Base-by-base conservation (phyloP, 2,888 invertebrate species). In the Microctonus aethiopoides region DNA sequence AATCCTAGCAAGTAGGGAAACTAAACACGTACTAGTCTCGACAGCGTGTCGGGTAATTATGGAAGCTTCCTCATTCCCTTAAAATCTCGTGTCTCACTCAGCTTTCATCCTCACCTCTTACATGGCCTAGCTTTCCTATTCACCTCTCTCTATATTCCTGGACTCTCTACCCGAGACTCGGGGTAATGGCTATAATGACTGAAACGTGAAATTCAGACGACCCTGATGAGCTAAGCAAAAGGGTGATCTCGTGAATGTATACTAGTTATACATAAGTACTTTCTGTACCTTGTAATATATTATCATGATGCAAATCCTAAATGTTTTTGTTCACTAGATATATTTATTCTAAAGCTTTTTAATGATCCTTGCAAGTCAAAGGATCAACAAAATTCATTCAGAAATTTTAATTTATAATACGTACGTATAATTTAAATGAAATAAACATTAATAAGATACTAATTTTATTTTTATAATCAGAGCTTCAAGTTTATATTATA, bases 141-240 rank as follows among this genome's bases (percentile, higher is more conserved):
- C 16, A 7, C 16, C 6, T 16, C 20, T 46, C 46, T 46, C 22
- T 54, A 54, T 22, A n/a, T 46, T 16, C 16, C 9, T n/a, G 20
- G 46, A 46, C 24, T 39, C 20, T 22, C 11, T 11, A 51, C 13
- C 16, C 7, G 10, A 62, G 54, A 29, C 61, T 41, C 61, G 29
- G 20, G 56, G 56, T 68, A 68, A 68, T 62, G 54, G 41, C 52
- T 60, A 39, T 60, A 60, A 67, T 67, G 67, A 67, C 34, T 39
- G 16, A 29, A 67, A 36, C 51, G 60, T 67, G 46, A 29, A 59
- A 59, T 11, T 61, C 61, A 61, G 11, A 26, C 24, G 61, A 61
- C 39, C 61, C 61, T 61, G 41, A 61, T 61, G 61, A 61, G 41
- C 61, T 46, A 46, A 32, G 32, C 13, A 24, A 57, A 66, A 56